Conservation (phyloP, 2,113 vertebrate species). For the Platysteira castanea region DNA sequence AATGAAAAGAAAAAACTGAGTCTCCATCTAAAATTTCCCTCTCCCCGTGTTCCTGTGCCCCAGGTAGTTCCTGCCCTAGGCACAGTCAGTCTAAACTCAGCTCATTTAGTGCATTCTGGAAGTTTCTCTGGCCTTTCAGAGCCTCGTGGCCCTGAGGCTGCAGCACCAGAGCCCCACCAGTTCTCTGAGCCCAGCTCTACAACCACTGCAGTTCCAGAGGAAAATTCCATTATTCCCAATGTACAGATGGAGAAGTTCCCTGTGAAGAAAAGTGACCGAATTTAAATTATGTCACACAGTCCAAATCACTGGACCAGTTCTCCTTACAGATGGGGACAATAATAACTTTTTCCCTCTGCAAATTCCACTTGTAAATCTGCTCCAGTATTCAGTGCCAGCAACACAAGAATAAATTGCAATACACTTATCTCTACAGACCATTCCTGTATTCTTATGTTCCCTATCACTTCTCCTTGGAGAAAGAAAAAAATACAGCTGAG, state of each 20-base stretch:
- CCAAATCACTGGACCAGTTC: not conserved
- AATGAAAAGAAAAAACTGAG: not conserved
- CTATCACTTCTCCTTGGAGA: slow-evolving; percentile 2
- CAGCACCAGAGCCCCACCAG: not conserved
- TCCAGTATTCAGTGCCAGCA: not conserved
- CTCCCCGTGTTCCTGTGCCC: not conserved
- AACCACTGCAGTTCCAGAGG: fast-evolving
- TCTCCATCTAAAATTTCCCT: not conserved
- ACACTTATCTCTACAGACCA: slow-evolving; percentile 24
- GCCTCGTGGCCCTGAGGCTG: not conserved
- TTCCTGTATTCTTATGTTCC: not conserved
- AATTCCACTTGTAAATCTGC: slow-evolving; percentile 42
- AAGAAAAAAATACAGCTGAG: not conserved
- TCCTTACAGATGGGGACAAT: slow-evolving; percentile 5
- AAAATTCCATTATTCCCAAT: not conserved
- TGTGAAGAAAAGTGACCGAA: not conserved
- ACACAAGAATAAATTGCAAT: slow-evolving; percentile 15
- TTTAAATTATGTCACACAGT: not conserved
- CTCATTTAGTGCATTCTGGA: not conserved
- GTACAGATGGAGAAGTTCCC: not conserved
- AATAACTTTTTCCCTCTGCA: not conserved
- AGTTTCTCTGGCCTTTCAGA: not conserved
- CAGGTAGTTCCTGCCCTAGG: not conserved
- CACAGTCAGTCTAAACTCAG: not conserved
- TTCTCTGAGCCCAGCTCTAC: not conserved